These are phyloP conservation scores for Torymus texanus DNA, from an alignment of 2,888 invertebrate genomes.

Conservation along the genomic window DNA sequence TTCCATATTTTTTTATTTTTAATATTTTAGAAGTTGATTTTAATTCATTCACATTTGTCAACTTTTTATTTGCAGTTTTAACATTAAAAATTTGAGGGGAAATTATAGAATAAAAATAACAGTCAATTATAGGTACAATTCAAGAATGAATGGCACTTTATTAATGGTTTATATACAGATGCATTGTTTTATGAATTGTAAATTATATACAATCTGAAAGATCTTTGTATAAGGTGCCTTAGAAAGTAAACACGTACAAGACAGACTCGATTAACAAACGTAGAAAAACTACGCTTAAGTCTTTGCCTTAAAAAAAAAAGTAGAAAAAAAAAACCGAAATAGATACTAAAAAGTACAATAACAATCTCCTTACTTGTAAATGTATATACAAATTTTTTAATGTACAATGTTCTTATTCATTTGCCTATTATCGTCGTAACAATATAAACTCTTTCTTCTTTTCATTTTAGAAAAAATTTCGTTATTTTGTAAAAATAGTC, in stretches of 20 bases:
- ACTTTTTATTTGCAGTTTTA: too few species aligned
- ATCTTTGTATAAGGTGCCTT: conserved; percentile 48
- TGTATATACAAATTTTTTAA: conserved; percentile 64
- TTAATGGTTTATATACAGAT: conserved; percentile 72
- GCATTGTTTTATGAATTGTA: conserved; percentile 62
- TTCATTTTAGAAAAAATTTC: conserved; percentile 52
- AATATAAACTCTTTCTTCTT: conserved; percentile 36
- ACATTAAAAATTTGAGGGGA: too few species aligned
- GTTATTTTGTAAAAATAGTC: conserved; percentile 63
- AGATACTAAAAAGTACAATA: conserved; percentile 44
- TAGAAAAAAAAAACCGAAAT: conserved; percentile 42
- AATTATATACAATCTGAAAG: conserved; percentile 61
- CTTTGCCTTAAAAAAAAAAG: conserved; percentile 18
- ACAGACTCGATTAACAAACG: conserved; percentile 19
- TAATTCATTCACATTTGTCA: too few species aligned
- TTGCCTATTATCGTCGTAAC: conserved; percentile 23
- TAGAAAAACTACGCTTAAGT: conserved; percentile 25
- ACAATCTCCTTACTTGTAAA: conserved; percentile 55
- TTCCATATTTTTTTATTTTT: too few species aligned
- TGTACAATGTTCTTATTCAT: conserved; percentile 58
- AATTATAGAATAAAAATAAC: too few species aligned
- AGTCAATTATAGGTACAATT: conserved; percentile 31
- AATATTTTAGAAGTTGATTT: too few species aligned
- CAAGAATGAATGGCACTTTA: conserved; percentile 72
- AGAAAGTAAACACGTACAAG: conserved; percentile 41